Evolutionary conservation across 1,140 invertebrate genomes (phyloP).

Genomic region (Cephus cinctus): DNA sequence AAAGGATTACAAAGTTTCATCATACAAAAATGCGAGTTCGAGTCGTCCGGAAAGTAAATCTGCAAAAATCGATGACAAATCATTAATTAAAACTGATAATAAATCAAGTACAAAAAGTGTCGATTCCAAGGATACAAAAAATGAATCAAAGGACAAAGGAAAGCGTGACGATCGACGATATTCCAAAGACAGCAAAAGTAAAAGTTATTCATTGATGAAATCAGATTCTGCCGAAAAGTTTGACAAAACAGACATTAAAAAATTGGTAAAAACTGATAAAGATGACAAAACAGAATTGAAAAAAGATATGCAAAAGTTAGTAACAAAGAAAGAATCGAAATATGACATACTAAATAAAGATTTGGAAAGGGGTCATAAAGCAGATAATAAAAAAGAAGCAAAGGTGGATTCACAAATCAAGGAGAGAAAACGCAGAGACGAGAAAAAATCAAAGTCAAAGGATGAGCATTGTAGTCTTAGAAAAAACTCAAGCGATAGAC

Average conservation of each 20-base stretch:
- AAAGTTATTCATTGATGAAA: constrained; percentile 19
- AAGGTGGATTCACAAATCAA: constrained; percentile 26
- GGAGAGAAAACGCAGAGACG: constrained; percentile 47
- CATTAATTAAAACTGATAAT: constrained; percentile 10
- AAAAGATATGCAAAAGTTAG: constrained; percentile 21
- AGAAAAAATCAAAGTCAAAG: constrained; percentile 47
- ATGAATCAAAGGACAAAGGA: constrained; percentile 31
- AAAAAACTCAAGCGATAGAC: constrained; percentile 48
- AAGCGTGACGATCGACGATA: constrained; percentile 29
- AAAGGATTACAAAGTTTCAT: constrained; percentile 37
- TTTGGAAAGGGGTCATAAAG: constrained; percentile 31
- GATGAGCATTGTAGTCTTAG: constrained; percentile 51
- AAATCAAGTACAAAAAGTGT: constrained; percentile 32
- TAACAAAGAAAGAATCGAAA: constrained; percentile 24
- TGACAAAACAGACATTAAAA: constrained; percentile 20
- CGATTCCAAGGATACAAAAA: constrained; percentile 41
- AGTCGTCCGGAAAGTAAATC: constrained; percentile 23
- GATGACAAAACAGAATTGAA: constrained; percentile 25
- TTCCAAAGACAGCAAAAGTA: constrained; percentile 36
- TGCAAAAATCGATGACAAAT: constrained; percentile 30
- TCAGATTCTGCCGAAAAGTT: constrained; percentile 20
- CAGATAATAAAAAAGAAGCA: constrained; percentile 33
- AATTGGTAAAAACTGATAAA: constrained; percentile 22
- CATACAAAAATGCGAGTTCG: constrained; percentile 31
- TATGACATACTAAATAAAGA: constrained; percentile 26